These are phyloP conservation scores for Gymnosoma rotundatum DNA, from an alignment of 2,888 invertebrate genomes.

Conservation along the genomic window DNA sequence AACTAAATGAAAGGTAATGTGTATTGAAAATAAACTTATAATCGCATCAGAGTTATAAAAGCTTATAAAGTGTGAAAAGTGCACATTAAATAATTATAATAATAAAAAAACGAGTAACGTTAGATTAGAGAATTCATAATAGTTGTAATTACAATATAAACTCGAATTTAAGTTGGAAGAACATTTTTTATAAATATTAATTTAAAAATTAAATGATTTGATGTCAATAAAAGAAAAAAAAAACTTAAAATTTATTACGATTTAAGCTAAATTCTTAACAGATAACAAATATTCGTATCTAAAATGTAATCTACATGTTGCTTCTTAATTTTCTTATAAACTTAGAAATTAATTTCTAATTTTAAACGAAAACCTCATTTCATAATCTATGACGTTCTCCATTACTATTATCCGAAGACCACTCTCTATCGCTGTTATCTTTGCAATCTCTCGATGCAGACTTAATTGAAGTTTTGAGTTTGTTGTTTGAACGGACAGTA, in stretches of 20 bases:
- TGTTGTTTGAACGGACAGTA: slow-evolving; percentile 58
- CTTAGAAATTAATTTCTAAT: background rate
- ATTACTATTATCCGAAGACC: slow-evolving; percentile 75
- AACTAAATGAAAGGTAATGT: slow-evolving; percentile 49
- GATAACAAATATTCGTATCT: background rate
- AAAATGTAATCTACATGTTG: background rate
- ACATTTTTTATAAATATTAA: too few relatives aligned
- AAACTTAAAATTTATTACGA: background rate
- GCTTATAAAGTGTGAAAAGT: background rate
- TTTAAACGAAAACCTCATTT: slow-evolving; percentile 82
- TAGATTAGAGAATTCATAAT: too few relatives aligned
- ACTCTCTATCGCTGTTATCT: slow-evolving; percentile 77
- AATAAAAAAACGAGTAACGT: background rate
- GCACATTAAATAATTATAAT: background rate
- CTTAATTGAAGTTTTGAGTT: slow-evolving; percentile 56
- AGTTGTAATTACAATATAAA: too few relatives aligned
- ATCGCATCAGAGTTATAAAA: background rate
- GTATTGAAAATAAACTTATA: background rate
- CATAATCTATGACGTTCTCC: slow-evolving; percentile 78
- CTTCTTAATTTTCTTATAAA: background rate
- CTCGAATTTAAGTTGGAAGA: too few relatives aligned
- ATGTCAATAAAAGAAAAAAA: background rate
- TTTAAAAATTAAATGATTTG: too few relatives aligned
- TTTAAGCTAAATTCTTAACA: background rate
- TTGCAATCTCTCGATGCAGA: slow-evolving; percentile 73